Evolutionary conservation across 2,888 invertebrate species (phyloP), one percentile per base, ranked within the genome.

Genomic region (Drosophila infuscata): DNA sequence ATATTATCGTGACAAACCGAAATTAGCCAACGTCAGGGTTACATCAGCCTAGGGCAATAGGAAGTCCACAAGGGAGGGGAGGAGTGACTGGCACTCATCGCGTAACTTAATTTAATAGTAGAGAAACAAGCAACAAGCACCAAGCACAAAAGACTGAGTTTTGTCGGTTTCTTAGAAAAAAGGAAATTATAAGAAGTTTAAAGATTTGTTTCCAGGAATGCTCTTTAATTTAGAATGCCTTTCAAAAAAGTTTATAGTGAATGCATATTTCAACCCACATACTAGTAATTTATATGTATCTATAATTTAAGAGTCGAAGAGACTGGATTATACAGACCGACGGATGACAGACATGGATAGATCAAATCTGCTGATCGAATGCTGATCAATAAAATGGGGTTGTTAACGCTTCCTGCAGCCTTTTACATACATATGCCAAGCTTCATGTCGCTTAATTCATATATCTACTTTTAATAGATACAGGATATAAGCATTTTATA

Each of bases 1-100:
- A 79, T 76, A 72, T 53, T 86, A 78, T 81, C 87, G 87, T 87
- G 87, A 88, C 90, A 90, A 87, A 79, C 76, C 81, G 75, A 87
- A 87, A 87, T 90, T 79, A 87, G 75, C 81, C 71, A 61, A 67
- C 74, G 48, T 71, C 66, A 70, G 75, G 89, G 77, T 89, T 89
- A 85, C 84, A 85, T 85, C 84, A 85, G 74, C 70, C 56, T 67
- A 59, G 72, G 41, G 68, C 63, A 36, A 43, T 36, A 52, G 35
- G 11, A 43, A 43, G 61, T 43, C 25, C 36, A 58, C 53, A 38
- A 25, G 53, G 52, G 49, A 25, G 11, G 54, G 29, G n/a, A 30
- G 29, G 3, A 56, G 48, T 29, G 64, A 71, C 38, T 41, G 43
- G 53, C 38, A 54, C 54, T 15, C 67, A 74, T 54, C 58, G 62